Evolutionary conservation across 2,888 invertebrate genomes (phyloP), one percentile per base, ranked within the genome.

Genomic region (Ecliptopera silaceata): DNA sequence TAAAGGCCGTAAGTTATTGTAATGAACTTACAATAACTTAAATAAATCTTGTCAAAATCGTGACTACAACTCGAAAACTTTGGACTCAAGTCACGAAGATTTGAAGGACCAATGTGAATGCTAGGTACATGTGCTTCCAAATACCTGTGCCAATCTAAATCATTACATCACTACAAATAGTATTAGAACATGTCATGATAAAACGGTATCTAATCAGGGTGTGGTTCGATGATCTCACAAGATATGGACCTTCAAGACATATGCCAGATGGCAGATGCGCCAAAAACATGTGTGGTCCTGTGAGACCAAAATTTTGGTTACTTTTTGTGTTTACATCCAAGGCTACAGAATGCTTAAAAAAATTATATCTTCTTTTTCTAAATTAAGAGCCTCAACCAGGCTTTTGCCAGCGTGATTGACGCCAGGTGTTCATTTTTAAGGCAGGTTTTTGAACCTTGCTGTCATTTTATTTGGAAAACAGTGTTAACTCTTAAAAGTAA

Each of bases 31-130:
- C 8, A 22, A 8, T 4, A 2, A 22, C 4, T 4, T 8, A 22
- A 22, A 4, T 8, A 22, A 22, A 22, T 22, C 31, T 45, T 26
- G 50, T 45, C 50, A 50, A 4, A 51, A 34, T 52, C 57, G 52
- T 57, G 52, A 22, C n/a, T n/a, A n/a, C n/a, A n/a, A n/a, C n/a
- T n/a, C n/a, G n/a, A 26, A 18, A 39, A 22, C 47, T 51, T 41
- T 4, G 20, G 39, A 29, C 26, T 45, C 12, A 39, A 48, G 38
- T 52, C 57, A 57, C 57, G 52, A 52, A 5, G 20, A 26, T n/a
- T 52, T 42, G 45, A 50, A 50, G 50, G 56, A 46, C 50, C 15
- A n/a, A 31, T 39, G 45, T 51, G 18, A 46, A 56, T 51, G 43
- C 29, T n/a, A 8, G 12, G n/a, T n/a, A n/a, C n/a, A n/a, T n/a